Evolutionary conservation across 1,140 invertebrate genomes (phyloP).

Genomic region (Diorhabda carinulata): DNA sequence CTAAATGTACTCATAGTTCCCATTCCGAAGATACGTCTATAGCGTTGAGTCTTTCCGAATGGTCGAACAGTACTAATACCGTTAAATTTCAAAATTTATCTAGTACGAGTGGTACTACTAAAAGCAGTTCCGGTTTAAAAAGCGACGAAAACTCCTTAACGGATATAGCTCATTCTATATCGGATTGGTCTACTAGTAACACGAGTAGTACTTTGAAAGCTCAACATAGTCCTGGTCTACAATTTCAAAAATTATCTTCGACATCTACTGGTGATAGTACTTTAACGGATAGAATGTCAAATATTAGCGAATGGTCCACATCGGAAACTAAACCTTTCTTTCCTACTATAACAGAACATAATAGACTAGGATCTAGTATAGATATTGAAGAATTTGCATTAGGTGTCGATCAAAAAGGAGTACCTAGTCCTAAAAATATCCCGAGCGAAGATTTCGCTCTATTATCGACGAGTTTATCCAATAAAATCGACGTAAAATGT

Average conservation of each 20-base stretch:
- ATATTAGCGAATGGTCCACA: slow-evolving; percentile 48
- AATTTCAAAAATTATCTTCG: slow-evolving; percentile 46
- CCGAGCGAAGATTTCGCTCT: slow-evolving; percentile 40
- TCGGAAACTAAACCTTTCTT: slow-evolving; percentile 41
- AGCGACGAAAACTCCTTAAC: slow-evolving; percentile 56
- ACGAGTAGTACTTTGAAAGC: slow-evolving; percentile 43
- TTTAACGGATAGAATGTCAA: slow-evolving; percentile 43
- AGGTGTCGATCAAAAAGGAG: slow-evolving; percentile 27
- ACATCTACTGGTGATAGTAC: slow-evolving; percentile 45
- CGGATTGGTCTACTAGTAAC: slow-evolving; percentile 57
- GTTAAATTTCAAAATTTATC: slow-evolving; percentile 70
- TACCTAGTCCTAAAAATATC: slow-evolving; percentile 41
- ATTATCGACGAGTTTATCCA: slow-evolving; percentile 20
- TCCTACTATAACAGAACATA: slow-evolving; percentile 24
- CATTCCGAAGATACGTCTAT: slow-evolving; percentile 81
- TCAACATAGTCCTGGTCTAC: slow-evolving; percentile 32
- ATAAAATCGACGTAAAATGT: slow-evolving; percentile 22
- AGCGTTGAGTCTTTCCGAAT: slow-evolving; percentile 76
- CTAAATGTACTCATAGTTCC: slow-evolving; percentile 70
- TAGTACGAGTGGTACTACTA: slow-evolving; percentile 61
- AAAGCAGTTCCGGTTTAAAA: slow-evolving; percentile 55
- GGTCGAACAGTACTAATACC: slow-evolving; percentile 77
- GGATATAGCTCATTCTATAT: slow-evolving; percentile 56
- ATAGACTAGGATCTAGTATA: slow-evolving; percentile 38
- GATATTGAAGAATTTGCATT: slow-evolving; percentile 36